Evolutionary conservation across 2,797 vertebrate genomes (phyloP), one percentile per base, ranked within the genome.

Genomic region (Sebastes nivosus): DNA sequence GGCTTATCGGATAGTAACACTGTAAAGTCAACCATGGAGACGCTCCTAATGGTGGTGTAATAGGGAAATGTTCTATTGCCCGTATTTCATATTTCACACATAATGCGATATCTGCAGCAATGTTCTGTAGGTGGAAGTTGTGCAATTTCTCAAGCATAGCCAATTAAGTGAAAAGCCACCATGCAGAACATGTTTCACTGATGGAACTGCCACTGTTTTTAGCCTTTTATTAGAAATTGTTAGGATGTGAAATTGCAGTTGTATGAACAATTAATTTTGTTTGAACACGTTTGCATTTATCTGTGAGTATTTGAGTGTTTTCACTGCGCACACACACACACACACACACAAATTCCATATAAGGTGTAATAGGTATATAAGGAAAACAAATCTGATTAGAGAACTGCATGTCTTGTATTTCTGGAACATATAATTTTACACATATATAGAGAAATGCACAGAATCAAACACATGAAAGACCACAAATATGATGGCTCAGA

Each of bases 21-120:
- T 71, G 78, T 82, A 79, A 79, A 88, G 77, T 84, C 85, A 76
- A 77, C 84, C 80, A 80, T 61, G 68, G 69, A 81, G 57, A 72
- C 25, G 38, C 64, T 79, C 79, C 73, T 89, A 85, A 91, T 89
- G 80, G 57, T 29, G 22, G 69, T 52, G 77, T 81, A 87, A 88
- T 69, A 57, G 69, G 75, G 72, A 89, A 2, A 88, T 80, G 79
- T 87, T 82, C 64, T 54, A 67, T 88, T 60, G 64, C 77, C 67
- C 12, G 9, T 71, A 72, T 87, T 93, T 92, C 77, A 87, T 87
- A 89, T 90, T 91, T 90, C 88, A 86, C 83, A 88, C 87, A 87
- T 89, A 90, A 92, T 84, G 75, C 16, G 54, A 84, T 85, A 89
- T 90, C 66, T 80, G 24, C 72, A 73, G 81, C 84, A 83, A 75